Conservation (phyloP, 2,888 invertebrate genomes). For the Polyommatus icarus region DNA sequence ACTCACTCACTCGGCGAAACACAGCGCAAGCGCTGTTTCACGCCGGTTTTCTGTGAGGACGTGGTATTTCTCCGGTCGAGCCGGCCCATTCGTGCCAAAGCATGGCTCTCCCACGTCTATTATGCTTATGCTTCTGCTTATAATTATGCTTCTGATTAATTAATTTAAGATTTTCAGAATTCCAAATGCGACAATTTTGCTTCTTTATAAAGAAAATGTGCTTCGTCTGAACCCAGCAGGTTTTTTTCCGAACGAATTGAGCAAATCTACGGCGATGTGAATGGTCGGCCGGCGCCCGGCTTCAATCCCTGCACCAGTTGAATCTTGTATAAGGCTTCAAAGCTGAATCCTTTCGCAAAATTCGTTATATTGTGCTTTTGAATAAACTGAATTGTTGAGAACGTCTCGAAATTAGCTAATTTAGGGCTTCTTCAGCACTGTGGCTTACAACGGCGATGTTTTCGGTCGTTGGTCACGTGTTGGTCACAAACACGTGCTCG, state of each 20-base stretch:
- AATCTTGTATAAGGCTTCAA: too few relatives aligned
- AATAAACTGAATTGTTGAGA: not conserved
- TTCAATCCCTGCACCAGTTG: too few relatives aligned
- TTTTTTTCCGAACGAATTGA: not conserved
- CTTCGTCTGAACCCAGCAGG: not conserved
- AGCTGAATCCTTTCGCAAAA: too few relatives aligned
- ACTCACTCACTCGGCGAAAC: too few relatives aligned
- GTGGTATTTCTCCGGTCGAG: too few relatives aligned
- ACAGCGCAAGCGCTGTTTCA: too few relatives aligned
- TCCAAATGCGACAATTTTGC: not conserved
- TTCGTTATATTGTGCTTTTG: not conserved
- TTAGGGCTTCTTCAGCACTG: not conserved
- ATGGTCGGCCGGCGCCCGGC: too few relatives aligned
- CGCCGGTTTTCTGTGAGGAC: too few relatives aligned
- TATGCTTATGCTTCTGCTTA: too few relatives aligned
- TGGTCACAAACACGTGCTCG: not conserved
- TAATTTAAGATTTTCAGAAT: slow-evolving; percentile 32
- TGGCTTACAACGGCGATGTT: not conserved
- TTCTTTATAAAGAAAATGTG: too few relatives aligned
- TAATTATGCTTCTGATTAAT: slow-evolving; percentile 36
- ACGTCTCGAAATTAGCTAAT: not conserved
- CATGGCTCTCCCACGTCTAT: too few relatives aligned
- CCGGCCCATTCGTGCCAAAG: too few relatives aligned
- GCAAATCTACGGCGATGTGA: not conserved
- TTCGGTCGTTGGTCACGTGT: not conserved